Base-by-base conservation (phyloP, 2,113 vertebrate species). In the Clupea harengus region DNA sequence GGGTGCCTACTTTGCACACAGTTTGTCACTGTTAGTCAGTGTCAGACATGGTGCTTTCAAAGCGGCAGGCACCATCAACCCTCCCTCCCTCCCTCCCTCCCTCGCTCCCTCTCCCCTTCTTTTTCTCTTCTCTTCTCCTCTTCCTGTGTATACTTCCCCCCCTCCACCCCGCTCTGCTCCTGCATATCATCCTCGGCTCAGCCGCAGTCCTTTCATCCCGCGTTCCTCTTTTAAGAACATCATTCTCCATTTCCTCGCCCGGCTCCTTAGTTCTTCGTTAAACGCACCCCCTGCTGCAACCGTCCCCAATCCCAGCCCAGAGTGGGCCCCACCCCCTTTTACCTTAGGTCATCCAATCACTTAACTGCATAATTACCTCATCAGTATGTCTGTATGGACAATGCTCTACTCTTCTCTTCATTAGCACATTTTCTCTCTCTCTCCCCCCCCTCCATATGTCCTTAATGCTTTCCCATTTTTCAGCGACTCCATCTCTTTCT, bases 31-130 rank as follows among this genome's bases (percentile, higher is more conserved):
- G 75, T 88, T 86, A 82, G 78, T 88, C 89, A 90, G 83, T 85
- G 82, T 87, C 88, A 86, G 81, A 82, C 9, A 45, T 93, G 92
- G 91, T 91, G 93, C 92, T 93, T 92, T 87, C 91, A 90, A 91
- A 89, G 25, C 89, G 32, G 60, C 88, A 87, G 89, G 90, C 89
- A 85, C 91, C 88, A 89, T 89, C 86, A 88, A 87, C 67, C 86
- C 72, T 78, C 10, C 8, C 32, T 17, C 39, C 22, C 54, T 82
- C 57, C 85, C 83, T 52, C 57, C 47, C 50, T 57, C 83, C 82
- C 75, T 50, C 75, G 78, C 47, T 85, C 85, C 86, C 84, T 84
- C 67, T 81, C 81, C 47, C 54, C 28, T 81, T 86, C 32, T 81
- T 39, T 52, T 17, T 84, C 72, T 45, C 45, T 32, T 72, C 15